Evolutionary conservation across 2,888 invertebrate genomes (phyloP).

Genomic region (Laspeyria flexula): DNA sequence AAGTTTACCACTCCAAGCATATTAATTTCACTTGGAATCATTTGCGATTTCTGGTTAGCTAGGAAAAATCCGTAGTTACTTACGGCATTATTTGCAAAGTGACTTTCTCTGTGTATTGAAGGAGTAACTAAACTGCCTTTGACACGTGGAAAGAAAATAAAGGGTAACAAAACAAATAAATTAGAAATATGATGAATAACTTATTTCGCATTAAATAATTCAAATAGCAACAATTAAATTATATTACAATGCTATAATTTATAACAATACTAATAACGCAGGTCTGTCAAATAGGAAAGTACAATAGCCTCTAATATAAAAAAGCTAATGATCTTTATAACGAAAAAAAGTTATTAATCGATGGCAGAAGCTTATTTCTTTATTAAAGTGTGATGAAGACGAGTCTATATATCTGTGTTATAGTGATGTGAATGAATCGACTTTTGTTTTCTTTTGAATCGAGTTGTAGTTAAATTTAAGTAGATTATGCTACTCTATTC

Average conservation of each 20-base stretch:
- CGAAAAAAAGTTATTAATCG: slow-evolving; percentile 35
- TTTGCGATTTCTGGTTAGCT: no score
- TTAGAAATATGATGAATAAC: no score
- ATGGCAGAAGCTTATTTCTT: slow-evolving; percentile 39
- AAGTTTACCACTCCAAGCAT: no score
- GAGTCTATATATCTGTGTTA: slow-evolving; percentile 51
- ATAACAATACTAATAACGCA: background rate
- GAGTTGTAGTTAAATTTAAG: slow-evolving; percentile 8
- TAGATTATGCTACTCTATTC: no score
- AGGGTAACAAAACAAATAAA: no score
- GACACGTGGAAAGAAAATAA: no score
- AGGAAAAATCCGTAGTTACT: no score
- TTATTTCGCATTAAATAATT: no score
- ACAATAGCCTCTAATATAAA: background rate
- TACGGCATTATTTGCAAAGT: no score
- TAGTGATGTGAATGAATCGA: slow-evolving; percentile 43
- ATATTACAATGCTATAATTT: background rate
- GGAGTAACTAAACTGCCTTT: no score
- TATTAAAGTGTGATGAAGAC: slow-evolving; percentile 60
- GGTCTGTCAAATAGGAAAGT: background rate
- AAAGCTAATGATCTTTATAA: slow-evolving; percentile 37
- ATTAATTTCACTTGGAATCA: no score
- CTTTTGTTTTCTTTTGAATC: slow-evolving; percentile 10
- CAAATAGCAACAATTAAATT: background rate
- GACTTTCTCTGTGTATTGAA: no score